These are phyloP conservation scores for Turritopsis dohrnii DNA, from an alignment of 30 jellyfish, hydroid and myxozoan genomes.

Conservation along the genomic window DNA sequence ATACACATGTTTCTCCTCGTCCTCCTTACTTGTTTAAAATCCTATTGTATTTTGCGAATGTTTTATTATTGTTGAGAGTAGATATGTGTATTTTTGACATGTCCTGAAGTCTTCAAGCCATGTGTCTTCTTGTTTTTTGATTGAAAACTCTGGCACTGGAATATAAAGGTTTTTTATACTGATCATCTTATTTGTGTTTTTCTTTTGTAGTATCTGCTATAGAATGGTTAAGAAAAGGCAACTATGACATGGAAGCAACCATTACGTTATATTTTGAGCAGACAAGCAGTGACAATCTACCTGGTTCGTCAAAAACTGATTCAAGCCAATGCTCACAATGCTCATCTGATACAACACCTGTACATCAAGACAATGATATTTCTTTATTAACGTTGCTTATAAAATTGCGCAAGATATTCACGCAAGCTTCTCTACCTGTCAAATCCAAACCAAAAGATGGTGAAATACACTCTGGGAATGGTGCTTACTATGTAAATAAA, in stretches of 20 bases:
- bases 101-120: too few relatives aligned
- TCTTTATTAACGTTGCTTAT: constrained; percentile 16
- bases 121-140: too few relatives aligned
- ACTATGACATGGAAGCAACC: neutral
- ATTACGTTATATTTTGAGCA: neutral
- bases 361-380: neutral
- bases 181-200: neutral
- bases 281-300: neutral
- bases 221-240: neutral
- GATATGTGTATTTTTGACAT: too few relatives aligned
- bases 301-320: neutral
- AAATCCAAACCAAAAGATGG: neutral
- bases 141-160: neutral
- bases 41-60: too few relatives aligned
- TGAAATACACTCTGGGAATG: constrained; percentile 3
- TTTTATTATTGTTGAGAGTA: too few relatives aligned
- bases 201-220: neutral
- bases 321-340: neutral
- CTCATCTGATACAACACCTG: neutral
- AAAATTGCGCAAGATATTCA: neutral
- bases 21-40: too few relatives aligned
- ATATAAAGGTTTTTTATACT: neutral
- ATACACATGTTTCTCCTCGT: too few relatives aligned
- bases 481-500: constrained; percentile 13
- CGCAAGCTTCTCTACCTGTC: neutral